Conservation (phyloP, 2,113 vertebrate species). For the Okapia johnstoni region DNA sequence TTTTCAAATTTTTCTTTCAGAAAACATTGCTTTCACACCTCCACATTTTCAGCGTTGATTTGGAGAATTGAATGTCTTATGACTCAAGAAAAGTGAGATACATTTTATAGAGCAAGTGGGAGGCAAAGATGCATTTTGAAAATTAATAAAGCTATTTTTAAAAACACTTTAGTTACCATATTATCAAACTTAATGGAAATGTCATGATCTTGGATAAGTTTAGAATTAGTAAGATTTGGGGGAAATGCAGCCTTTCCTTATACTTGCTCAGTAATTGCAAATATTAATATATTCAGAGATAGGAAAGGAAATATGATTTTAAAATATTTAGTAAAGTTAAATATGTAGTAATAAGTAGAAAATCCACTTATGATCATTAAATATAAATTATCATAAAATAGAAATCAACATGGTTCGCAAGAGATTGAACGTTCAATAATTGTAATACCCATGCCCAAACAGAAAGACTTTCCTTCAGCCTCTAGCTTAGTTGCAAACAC, state of each 20-base stretch:
- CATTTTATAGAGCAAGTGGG: neutral
- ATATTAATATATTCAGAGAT: neutral
- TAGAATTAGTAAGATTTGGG: neutral
- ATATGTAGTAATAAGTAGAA: neutral
- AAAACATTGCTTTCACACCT: neutral
- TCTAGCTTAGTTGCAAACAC: neutral
- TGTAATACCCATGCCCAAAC: neutral
- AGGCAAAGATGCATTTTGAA: neutral
- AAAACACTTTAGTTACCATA: neutral
- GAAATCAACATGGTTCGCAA: neutral
- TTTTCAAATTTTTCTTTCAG: neutral
- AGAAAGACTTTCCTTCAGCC: neutral
- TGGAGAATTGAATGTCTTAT: neutral
- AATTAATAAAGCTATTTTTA: neutral
- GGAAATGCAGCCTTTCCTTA: neutral
- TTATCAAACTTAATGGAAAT: neutral
- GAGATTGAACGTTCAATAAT: neutral
- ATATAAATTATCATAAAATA: neutral
- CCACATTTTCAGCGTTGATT: neutral
- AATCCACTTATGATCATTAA: neutral
- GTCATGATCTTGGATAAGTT: neutral
- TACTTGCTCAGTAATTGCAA: neutral
- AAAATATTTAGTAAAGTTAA: slow-evolving; percentile 3
- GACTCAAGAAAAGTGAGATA: neutral
- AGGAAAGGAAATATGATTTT: neutral